phyloP scores from a whole-genome alignment of 2,797 vertebrate species.

The Pseudopleuronectes americanus region DNA sequence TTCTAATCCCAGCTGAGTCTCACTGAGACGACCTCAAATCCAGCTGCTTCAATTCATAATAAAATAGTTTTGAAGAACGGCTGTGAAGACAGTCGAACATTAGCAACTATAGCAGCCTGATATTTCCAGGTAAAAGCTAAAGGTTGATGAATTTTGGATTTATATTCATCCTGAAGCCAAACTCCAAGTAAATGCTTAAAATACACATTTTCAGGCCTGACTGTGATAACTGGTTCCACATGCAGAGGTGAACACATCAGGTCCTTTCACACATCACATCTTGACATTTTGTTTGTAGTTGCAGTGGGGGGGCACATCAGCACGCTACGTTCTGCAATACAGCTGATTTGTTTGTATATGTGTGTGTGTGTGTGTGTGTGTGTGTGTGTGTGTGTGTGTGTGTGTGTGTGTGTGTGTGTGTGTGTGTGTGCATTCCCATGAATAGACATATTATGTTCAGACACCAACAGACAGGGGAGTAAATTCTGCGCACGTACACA shows the following conservation, averaged over 20 bases:
- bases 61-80: too few relatives aligned
- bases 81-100: too few relatives aligned
- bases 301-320: constrained; percentile 4
- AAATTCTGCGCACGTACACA: constrained; percentile 18
- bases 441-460: constrained; percentile 19
- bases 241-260: not conserved
- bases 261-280: constrained; percentile 5
- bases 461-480: constrained; percentile 34
- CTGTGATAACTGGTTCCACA: not conserved
- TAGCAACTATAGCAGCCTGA: too few relatives aligned
- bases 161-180: too few relatives aligned
- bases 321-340: constrained; percentile 1
- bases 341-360: constrained; percentile 32
- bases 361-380: not conserved
- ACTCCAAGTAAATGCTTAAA: too few relatives aligned
- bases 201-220: too few relatives aligned
- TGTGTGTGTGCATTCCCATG: not conserved
- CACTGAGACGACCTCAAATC: too few relatives aligned
- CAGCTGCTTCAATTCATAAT: too few relatives aligned
- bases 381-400: not conserved
- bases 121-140: not conserved
- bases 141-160: not conserved
- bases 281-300: constrained; percentile 26
- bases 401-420: not conserved
- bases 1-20: not conserved